These are phyloP conservation scores for Ridgeia piscesae DNA, from an alignment of 1,140 invertebrate genomes.

Conservation along the genomic window DNA sequence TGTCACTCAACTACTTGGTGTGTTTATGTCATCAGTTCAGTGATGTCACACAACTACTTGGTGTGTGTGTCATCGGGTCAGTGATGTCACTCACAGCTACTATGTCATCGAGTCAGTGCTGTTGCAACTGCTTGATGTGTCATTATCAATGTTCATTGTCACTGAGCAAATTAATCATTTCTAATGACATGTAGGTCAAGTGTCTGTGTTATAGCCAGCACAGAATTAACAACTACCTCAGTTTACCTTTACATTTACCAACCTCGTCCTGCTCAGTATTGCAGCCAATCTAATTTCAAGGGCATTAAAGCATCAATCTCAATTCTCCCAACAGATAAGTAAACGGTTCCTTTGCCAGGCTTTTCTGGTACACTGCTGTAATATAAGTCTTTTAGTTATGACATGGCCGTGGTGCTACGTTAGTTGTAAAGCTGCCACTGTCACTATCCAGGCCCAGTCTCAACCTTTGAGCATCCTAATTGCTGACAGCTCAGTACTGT, in stretches of 20 bases:
- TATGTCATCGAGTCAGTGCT: neutral
- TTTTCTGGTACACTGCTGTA: neutral
- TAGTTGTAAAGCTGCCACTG: neutral
- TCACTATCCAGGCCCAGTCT: neutral
- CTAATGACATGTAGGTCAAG: neutral
- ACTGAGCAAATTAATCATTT: neutral
- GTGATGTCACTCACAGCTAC: neutral
- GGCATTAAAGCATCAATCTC: neutral
- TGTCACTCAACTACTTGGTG: neutral
- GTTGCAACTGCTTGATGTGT: neutral
- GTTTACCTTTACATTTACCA: neutral
- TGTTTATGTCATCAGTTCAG: neutral
- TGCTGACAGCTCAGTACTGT: neutral
- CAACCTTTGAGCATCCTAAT: neutral
- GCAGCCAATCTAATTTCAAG: neutral
- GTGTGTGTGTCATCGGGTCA: neutral
- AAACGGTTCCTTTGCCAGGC: neutral
- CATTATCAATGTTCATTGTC: neutral
- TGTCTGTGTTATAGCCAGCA: neutral
- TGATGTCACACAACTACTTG: neutral
- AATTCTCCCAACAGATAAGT: neutral
- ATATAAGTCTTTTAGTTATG: neutral
- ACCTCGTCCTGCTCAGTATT: neutral
- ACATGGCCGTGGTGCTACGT: neutral
- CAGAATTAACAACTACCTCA: neutral